Conservation (phyloP, 2,797 vertebrate genomes). For the Ataeniobius toweri region DNA sequence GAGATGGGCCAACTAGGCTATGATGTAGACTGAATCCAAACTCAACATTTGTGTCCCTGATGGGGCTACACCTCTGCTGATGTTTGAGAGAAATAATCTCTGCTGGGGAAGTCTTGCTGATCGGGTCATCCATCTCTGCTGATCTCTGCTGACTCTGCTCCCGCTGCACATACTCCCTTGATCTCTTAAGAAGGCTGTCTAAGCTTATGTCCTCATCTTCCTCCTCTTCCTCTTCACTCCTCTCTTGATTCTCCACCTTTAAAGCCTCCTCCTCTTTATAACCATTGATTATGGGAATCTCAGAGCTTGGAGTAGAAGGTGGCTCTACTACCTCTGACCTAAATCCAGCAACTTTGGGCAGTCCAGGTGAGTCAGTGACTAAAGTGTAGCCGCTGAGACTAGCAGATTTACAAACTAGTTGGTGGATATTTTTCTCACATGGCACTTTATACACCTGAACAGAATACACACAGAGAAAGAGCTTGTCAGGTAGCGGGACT, state of each 20-base stretch:
- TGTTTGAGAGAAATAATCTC: constrained; percentile 84
- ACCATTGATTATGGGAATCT: constrained; percentile 37
- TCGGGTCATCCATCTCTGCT: constrained; percentile 57
- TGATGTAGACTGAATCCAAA: constrained; percentile 71
- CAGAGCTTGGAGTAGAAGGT: constrained; percentile 14
- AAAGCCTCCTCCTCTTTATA: constrained; percentile 33
- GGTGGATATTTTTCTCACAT: constrained; percentile 49
- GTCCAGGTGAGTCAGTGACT: constrained; percentile 68
- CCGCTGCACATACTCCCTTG: constrained; percentile 87
- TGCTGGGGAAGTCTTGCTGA: constrained; percentile 10
- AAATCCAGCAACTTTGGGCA: constrained; percentile 48
- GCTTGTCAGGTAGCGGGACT: not conserved
- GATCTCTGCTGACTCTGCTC: constrained; percentile 81
- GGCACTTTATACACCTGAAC: constrained; percentile 76
- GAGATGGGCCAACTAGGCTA: constrained; percentile 56
- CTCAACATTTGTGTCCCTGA: constrained; percentile 27
- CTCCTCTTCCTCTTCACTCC: constrained; percentile 63
- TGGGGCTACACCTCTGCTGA: constrained; percentile 74
- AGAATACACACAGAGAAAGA: constrained; percentile 12
- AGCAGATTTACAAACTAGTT: constrained; percentile 60
- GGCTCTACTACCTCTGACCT: constrained; percentile 27
- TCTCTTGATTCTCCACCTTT: constrained; percentile 35
- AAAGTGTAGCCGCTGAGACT: constrained; percentile 65
- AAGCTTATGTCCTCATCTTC: constrained; percentile 84
- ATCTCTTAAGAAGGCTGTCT: constrained; percentile 90